Conservation (phyloP, 2,113 vertebrate species). For the Lutjanus erythropterus region DNA sequence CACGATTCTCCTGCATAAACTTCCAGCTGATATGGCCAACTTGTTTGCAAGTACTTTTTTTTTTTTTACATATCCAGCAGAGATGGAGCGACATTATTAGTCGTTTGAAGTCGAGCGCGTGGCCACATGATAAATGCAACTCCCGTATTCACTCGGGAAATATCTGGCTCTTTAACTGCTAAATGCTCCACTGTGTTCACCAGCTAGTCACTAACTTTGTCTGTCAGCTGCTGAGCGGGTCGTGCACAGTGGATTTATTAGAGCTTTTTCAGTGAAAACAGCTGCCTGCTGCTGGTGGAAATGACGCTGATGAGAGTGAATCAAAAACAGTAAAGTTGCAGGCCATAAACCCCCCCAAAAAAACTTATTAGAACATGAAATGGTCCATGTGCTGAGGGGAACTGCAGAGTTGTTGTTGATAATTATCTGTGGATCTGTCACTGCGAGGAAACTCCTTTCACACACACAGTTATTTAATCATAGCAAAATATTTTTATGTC, state of each 20-base stretch:
- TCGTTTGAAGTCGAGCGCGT: not conserved
- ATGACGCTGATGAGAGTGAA: constrained; percentile 4
- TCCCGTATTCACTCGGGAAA: constrained; percentile 4
- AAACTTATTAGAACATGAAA: not conserved
- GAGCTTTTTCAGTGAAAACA: constrained; percentile 15
- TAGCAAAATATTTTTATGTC: too few relatives aligned
- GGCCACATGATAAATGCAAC: constrained; percentile 1
- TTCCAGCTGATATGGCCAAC: too few relatives aligned
- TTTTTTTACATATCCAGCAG: not conserved
- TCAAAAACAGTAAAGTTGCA: not conserved
- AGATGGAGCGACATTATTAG: not conserved
- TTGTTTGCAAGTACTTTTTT: not conserved
- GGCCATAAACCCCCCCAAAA: not conserved
- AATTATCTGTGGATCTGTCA: not conserved
- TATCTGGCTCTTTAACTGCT: constrained; percentile 8
- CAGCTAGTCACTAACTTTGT: constrained; percentile 14
- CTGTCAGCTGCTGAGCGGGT: constrained; percentile 17
- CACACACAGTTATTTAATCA: not conserved
- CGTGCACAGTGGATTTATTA: constrained; percentile 10
- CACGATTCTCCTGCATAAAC: too few relatives aligned
- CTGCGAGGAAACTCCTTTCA: not conserved
- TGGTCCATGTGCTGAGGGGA: not conserved
- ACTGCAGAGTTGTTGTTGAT: not conserved
- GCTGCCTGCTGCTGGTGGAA: constrained; percentile 17
- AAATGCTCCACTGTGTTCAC: constrained; percentile 26